Evolutionary conservation across 2,113 vertebrate species (phyloP).

Genomic region (Neomonachus schauinslandi): DNA sequence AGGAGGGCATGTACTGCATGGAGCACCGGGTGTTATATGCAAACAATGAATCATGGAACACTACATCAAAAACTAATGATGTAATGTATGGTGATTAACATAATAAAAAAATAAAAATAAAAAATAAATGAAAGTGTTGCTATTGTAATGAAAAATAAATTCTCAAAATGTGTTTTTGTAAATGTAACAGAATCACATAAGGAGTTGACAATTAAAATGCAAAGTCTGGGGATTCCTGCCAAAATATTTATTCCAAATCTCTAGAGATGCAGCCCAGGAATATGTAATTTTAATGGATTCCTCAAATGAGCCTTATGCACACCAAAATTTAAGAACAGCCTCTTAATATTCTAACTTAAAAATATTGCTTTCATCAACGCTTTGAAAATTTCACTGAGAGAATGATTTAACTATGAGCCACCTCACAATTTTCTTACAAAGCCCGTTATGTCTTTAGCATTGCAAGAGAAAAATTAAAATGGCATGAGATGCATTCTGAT

Average conservation of each 20-base stretch:
- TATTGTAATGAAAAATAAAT: not conserved
- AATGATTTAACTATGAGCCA: slow-evolving; percentile 41
- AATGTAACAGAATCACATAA: not conserved
- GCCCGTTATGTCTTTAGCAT: not conserved
- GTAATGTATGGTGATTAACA: too few relatives aligned
- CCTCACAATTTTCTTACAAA: slow-evolving; percentile 51
- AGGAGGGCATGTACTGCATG: too few relatives aligned
- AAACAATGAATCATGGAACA: too few relatives aligned
- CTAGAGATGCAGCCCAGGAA: not conserved
- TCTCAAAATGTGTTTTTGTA: not conserved
- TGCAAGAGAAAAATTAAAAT: slow-evolving; percentile 54
- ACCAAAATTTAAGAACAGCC: not conserved
- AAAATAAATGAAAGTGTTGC: not conserved
- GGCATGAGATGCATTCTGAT: slow-evolving; percentile 60
- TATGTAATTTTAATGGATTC: not conserved
- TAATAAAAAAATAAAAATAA: too few relatives aligned
- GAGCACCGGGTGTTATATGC: too few relatives aligned
- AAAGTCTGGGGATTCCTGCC: not conserved
- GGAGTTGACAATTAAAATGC: not conserved
- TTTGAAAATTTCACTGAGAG: not conserved
- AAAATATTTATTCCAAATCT: not conserved
- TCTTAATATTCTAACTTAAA: slow-evolving; percentile 32
- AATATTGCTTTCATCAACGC: not conserved
- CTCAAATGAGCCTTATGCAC: not conserved
- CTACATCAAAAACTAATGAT: too few relatives aligned